Evolutionary conservation across 1,140 invertebrate species (phyloP), one percentile per base, ranked within the genome.

Genomic region (Atopsyche davidsoni): DNA sequence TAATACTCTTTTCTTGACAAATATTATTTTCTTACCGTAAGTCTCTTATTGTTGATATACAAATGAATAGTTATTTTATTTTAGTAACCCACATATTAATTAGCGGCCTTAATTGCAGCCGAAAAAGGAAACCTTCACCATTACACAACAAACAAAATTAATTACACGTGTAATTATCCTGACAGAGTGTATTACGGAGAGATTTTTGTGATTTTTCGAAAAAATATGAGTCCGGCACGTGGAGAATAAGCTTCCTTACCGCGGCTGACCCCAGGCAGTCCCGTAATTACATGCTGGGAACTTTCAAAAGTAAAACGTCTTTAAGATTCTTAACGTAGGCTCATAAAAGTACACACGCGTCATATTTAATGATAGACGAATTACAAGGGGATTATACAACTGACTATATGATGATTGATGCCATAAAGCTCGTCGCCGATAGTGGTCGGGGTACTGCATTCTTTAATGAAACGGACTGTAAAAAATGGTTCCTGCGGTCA

Each of bases 341-440:
- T 44, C 13, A 48, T 28, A 47, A 49, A 40, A 49, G 14, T 14
- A 11, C 22, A 34, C 46, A 23, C 46, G 43, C 34, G 49, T 56
- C 45, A 52, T 25, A 36, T 56, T 53, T 57, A 53, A 57, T 53
- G 55, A 53, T 51, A 53, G 50, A 53, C 51, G 51, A 57, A 57
- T 57, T 57, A 57, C 55, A 57, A 25, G 46, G 53, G 50, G 47
- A 17, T 41, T 57, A 53, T 57, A 57, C 43, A 46, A 53, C 46
- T 36, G 43, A 42, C 47, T 28, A 46, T 51, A 47, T 41, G 50
- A 53, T 57, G 55, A 57, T 57, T 57, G 55, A 57, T 53, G 55
- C 47, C 46, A 57, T 57, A 57, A 57, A 57, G 40, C 42, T 46
- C 38, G 40, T 57, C 55, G 53, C 50, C 55, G 53, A 50, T 51